A percentile compares a stretch with the other conserved stretches of the same genome.
These are phyloP conservation scores for Anadara kagoshimensis DNA, from an alignment of 1,140 invertebrate genomes.

Conservation along the genomic window DNA sequence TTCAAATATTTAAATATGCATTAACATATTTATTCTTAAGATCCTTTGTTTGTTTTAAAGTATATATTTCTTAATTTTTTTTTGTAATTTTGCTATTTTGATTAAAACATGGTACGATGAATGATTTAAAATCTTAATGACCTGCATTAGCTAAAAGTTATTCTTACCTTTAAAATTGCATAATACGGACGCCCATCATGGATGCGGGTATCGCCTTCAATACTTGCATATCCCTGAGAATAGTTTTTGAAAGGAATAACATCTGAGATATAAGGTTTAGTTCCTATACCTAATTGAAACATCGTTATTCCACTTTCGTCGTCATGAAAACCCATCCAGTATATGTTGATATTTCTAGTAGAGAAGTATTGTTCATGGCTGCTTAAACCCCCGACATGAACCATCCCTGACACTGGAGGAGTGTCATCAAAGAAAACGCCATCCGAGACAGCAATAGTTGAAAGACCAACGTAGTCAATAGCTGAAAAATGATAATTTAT, in stretches of 20 bases:
- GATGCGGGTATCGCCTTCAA: slow-evolving; percentile 21
- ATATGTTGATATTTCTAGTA: slow-evolving; percentile 16
- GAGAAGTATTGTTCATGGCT: neutral
- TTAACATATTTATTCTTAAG: too few relatives aligned
- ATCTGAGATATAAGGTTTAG: slow-evolving; percentile 14
- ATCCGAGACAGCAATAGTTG: neutral
- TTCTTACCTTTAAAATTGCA: slow-evolving; percentile 28
- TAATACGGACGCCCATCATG: slow-evolving; percentile 30
- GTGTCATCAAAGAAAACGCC: slow-evolving; percentile 9
- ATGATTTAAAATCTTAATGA: too few relatives aligned
- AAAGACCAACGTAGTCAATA: neutral
- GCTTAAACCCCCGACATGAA: neutral
- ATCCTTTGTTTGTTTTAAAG: too few relatives aligned
- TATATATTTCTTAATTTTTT: too few relatives aligned
- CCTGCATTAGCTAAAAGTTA: too few relatives aligned
- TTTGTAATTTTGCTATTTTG: too few relatives aligned
- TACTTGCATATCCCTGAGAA: slow-evolving; percentile 14
- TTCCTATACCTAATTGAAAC: slow-evolving; percentile 8
- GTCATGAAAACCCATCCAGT: slow-evolving; percentile 46
- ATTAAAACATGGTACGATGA: too few relatives aligned
- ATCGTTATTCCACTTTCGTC: slow-evolving; percentile 14
- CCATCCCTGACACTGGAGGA: neutral
- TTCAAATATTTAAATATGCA: too few relatives aligned
- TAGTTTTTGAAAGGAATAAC: slow-evolving; percentile 24
- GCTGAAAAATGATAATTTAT: too few relatives aligned